Evolutionary conservation across 64 coral and sea anemone genomes (phyloP), one percentile per base, ranked within the genome.

Genomic region (Dendrophyllia cribrosa): DNA sequence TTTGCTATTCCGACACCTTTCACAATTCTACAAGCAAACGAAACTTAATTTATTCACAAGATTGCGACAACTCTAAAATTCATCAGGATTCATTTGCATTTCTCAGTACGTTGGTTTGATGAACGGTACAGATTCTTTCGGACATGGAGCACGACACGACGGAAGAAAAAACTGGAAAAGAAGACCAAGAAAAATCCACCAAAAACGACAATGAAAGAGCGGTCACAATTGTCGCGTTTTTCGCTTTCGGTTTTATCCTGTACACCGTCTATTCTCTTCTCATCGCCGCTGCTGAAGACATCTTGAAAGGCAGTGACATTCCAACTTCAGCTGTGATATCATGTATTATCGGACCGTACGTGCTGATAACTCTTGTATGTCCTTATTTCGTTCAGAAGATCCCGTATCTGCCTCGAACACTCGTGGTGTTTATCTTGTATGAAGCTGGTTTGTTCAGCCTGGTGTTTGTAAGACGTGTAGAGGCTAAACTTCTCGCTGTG

Each of bases 241-340:
- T 92, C 62, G 66, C 46, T 6, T 92, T 92, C 17, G 81, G 90
- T 50, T 52, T 64, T 64, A 84, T 92, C 45, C 10, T 20, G 6
- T 92, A 92, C 45, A 43, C 58, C 3, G 9, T 86, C 2, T 86
- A 85, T 61, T 92, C 90, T 52, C 44, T 76, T 7, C 72, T 92
- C 1, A 21, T 92, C 19, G 46, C 58, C 4, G 90, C 90, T 0
- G 90, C 90, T 5, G 70, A 92, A 67, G 90, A 92, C 59, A 92
- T 92, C 50, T 75, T 92, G 12, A 53, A n/a, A 3, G 90, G 79
- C 70, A 92, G 79, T 3, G 46, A 62, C 15, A 61, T 92, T 10
- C 90, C 90, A 16, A 92, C 90, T 5, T 66, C 90, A 50, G 70
- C 81, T 3, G 90, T 92, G n/a, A 50, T 92, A n/a, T 51, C 73